phyloP scores from a whole-genome alignment of 1,140 invertebrate genomes.

The Caenorhabditis inopinata region DNA sequence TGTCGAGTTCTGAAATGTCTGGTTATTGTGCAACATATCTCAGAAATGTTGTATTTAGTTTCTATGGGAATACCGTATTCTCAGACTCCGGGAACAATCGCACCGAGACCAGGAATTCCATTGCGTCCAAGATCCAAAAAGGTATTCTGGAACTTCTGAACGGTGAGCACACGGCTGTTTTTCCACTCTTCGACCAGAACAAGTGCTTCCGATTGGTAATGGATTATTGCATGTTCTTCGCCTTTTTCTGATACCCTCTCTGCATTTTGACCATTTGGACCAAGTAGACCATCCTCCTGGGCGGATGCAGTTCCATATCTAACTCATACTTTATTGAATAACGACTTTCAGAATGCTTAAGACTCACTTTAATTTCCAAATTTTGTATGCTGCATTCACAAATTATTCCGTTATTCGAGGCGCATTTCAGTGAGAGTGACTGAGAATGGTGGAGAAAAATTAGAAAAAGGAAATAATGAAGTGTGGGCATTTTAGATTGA shows the following conservation, averaged over 20 bases:
- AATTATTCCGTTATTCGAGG: background rate
- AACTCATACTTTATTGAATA: background rate
- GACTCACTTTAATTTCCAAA: background rate
- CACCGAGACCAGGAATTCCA: slow-evolving; percentile 8
- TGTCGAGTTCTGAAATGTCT: background rate
- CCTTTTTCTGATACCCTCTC: slow-evolving; percentile 1
- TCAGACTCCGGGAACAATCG: background rate
- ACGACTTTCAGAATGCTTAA: background rate
- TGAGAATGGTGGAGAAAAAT: too few relatives aligned
- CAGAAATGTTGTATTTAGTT: too few relatives aligned
- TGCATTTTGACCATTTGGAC: slow-evolving; percentile 17
- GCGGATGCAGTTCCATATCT: slow-evolving; percentile 12
- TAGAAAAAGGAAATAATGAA: too few relatives aligned
- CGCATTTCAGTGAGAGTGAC: background rate
- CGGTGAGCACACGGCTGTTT: background rate
- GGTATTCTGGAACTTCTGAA: background rate
- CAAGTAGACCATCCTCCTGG: background rate
- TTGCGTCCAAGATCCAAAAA: background rate
- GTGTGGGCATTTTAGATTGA: too few relatives aligned
- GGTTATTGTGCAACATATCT: too few relatives aligned
- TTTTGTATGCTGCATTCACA: background rate
- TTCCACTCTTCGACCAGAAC: background rate
- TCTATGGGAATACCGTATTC: background rate
- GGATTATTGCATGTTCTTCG: slow-evolving; percentile 4
- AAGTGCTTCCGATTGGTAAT: background rate